Conservation (phyloP, 1,140 invertebrate genomes). For the Pseudomyrmex dendroicus region DNA sequence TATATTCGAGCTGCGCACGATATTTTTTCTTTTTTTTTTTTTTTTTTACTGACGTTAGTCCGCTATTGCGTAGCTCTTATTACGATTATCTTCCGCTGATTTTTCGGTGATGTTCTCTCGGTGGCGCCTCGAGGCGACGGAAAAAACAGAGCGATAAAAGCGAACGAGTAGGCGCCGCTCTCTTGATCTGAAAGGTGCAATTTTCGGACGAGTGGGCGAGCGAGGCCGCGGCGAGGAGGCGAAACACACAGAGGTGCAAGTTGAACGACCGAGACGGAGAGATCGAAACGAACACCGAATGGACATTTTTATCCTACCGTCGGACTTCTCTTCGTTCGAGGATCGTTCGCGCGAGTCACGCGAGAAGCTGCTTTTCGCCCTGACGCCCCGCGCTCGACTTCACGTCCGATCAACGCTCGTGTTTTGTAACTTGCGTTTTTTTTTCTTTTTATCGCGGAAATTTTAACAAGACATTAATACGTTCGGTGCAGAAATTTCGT, state of each 20-base stretch:
- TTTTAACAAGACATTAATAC: not conserved
- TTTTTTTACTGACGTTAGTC: too few relatives aligned
- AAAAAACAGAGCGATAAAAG: conserved; percentile 61
- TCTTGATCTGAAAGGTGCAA: conserved; percentile 64
- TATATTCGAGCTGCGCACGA: not conserved
- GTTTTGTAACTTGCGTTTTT: not conserved
- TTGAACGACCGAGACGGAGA: conserved; percentile 64
- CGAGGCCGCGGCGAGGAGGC: conserved; percentile 44
- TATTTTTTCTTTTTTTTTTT: not conserved
- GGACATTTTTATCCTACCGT: conserved; percentile 63
- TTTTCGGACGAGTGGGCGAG: conserved; percentile 70
- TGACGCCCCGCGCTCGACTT: not conserved
- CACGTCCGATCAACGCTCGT: not conserved
- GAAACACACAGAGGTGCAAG: conserved; percentile 35
- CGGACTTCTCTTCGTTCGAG: conserved; percentile 11
- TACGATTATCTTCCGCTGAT: conserved; percentile 60
- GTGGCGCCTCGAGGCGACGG: conserved; percentile 64
- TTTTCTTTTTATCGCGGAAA: not conserved
- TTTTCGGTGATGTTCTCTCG: conserved; percentile 51
- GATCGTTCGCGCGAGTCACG: conserved; percentile 47
- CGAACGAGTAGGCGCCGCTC: conserved; percentile 70
- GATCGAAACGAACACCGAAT: conserved; percentile 47
- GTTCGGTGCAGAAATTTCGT: not conserved
- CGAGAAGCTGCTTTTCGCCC: conserved; percentile 51
- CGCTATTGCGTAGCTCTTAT: conserved; percentile 40